Percentiles rank a stretch among this genome's conserved stretches.
Evolutionary conservation across 1,140 invertebrate species (phyloP).

Genomic region (Aphaenogaster ashmeadi): DNA sequence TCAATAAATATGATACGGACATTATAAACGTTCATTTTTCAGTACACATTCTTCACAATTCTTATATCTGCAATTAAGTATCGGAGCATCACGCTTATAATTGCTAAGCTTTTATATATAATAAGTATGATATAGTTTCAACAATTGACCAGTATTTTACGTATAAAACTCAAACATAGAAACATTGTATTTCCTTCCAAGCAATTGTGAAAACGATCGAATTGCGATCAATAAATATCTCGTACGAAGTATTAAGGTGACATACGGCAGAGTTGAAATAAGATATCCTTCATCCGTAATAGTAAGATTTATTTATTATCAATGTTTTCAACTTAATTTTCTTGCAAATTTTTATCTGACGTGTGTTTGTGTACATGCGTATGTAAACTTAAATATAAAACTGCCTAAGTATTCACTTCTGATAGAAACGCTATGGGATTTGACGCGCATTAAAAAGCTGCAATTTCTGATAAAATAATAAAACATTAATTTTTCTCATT

Average conservation of each 20-base stretch:
- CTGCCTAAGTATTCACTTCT: neutral
- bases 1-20: constrained; percentile 15
- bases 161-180: constrained; percentile 8
- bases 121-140: constrained; percentile 38
- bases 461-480: neutral
- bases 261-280: neutral
- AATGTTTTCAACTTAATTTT: neutral
- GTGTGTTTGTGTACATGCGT: neutral
- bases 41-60: constrained; percentile 1
- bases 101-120: constrained; percentile 4
- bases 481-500: neutral
- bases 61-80: neutral
- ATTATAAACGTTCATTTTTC: constrained; percentile 16
- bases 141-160: constrained; percentile 20
- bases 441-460: neutral
- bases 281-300: constrained; percentile 1
- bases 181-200: constrained; percentile 16
- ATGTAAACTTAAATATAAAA: constrained; percentile 47
- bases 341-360: neutral
- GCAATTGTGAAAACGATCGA: neutral
- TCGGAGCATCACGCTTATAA: constrained; percentile 22
- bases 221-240: constrained; percentile 10
- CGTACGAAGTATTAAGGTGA: neutral
- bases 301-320: constrained; percentile 52
- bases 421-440: neutral